Evolutionary conservation across 2,888 invertebrate species (phyloP), one percentile per base, ranked within the genome.

Genomic region (Heteromyza rotundicornis): DNA sequence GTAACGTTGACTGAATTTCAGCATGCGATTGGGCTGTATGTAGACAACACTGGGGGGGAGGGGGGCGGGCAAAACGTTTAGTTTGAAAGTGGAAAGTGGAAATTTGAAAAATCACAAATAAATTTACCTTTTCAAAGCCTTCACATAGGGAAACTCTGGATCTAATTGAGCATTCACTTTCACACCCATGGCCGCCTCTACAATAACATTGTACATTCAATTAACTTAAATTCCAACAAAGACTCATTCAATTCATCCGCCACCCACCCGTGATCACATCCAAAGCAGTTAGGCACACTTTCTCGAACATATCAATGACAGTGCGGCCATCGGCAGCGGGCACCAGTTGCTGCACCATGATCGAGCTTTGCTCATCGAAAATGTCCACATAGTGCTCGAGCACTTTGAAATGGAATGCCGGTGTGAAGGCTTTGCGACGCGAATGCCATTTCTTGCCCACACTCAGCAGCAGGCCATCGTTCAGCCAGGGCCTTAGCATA

Each of bases 391-490:
- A 92, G 68, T 89, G 87, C 72, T 90, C 89, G 50, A 92, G 81
- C 61, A 92, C 90, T 72, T 89, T 89, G 77, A 92, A 92, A 79
- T 92, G 92, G 76, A 92, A 92, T 0, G 91, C 88, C 1, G 90
- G 90, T 0, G 92, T 91, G 64, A 92, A 80, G 64, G 91, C 85
- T 78, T 89, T 90, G 24, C 92, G 84, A 44, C 89, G 85, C 0
- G 82, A 80, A 70, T 85, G 86, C 92, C 92, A 92, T 81, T 87
- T 87, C 2, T 71, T 35, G 44, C 73, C 78, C 32, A 70, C 72
- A 52, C 80, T 80, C 23, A 79, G n/a, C 8, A 80, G 64, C 2
- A 80, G 66, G 0, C 80, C 80, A 24, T 71, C 71, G 44, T 68
- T 75, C 23, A 80, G 70, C 61, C 78, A 78, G 8, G 74, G 68